Evolutionary conservation across 2,797 vertebrate species (phyloP).

Genomic region (Xiphorhynchus erythropygius): DNA sequence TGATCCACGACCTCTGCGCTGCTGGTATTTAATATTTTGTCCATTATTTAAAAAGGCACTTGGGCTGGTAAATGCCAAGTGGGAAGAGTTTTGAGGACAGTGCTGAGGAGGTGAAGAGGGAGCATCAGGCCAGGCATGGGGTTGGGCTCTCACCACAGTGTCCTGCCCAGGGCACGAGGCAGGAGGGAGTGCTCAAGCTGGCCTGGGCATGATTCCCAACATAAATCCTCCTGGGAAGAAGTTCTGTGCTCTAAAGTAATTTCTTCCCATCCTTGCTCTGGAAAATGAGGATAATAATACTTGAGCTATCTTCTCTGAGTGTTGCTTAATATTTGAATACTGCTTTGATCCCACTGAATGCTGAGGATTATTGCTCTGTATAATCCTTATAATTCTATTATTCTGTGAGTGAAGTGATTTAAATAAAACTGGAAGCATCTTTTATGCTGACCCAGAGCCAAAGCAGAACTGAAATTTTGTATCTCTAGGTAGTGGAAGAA

Average conservation of each 20-base stretch:
- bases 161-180: not conserved
- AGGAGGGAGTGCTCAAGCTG: not conserved
- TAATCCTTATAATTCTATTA: conserved; percentile 31
- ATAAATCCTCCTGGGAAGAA: not conserved
- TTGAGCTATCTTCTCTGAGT: not conserved
- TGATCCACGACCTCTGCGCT: not conserved
- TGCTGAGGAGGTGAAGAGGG: not conserved
- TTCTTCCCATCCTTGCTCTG: not conserved
- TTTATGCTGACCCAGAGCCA: not conserved
- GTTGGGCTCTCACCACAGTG: not conserved
- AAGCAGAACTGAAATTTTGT: not conserved
- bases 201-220: not conserved
- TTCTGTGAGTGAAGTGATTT: not conserved
- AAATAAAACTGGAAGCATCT: not conserved
- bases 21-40: not conserved
- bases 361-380: not conserved
- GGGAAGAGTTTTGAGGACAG: not conserved
- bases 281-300: not conserved
- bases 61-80: not conserved
- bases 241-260: not conserved
- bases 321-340: not conserved
- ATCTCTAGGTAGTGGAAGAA: not conserved
- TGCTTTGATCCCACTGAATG: not conserved
- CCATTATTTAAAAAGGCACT: not conserved
- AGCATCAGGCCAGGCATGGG: not conserved